Conservation (phyloP, 2,113 vertebrate genomes). For the Elephas maximus region DNA sequence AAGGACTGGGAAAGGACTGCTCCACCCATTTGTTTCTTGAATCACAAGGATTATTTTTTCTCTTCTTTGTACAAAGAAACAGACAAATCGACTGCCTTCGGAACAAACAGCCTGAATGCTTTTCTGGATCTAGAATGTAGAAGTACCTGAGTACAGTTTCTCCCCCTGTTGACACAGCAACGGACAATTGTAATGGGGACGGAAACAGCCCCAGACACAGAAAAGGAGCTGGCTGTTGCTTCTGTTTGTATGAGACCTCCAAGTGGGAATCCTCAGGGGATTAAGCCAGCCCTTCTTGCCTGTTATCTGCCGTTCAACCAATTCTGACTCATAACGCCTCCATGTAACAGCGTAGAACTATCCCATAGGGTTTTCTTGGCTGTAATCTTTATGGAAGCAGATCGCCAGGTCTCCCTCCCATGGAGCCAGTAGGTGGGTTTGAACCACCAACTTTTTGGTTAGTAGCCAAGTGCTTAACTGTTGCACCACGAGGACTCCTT, state of each 20-base stretch:
- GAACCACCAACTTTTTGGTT: background rate
- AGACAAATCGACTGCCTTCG: slow-evolving; percentile 58
- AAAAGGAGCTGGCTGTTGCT: slow-evolving; percentile 27
- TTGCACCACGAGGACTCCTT: background rate
- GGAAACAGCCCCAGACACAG: background rate
- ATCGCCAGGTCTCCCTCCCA: background rate
- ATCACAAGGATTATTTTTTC: slow-evolving; percentile 56
- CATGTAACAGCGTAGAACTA: background rate
- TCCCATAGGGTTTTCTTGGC: background rate
- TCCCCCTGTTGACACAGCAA: background rate
- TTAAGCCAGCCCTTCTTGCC: background rate
- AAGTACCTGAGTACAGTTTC: slow-evolving; percentile 34
- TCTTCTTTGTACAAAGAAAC: slow-evolving; percentile 69
- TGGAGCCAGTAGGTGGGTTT: background rate
- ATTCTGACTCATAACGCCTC: too few species aligned
- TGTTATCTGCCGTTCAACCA: too few species aligned
- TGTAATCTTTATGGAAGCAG: background rate
- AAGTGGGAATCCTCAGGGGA: background rate
- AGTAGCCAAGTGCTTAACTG: background rate
- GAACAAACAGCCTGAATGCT: slow-evolving; percentile 35
- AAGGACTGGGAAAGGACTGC: slow-evolving; percentile 54
- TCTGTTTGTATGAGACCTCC: background rate
- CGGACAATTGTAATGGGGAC: background rate
- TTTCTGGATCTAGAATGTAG: slow-evolving; percentile 62
- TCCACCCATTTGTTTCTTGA: slow-evolving; percentile 63